These are phyloP conservation scores for Xiphophorus maculatus DNA, from an alignment of 2,113 vertebrate species.

Conservation along the genomic window DNA sequence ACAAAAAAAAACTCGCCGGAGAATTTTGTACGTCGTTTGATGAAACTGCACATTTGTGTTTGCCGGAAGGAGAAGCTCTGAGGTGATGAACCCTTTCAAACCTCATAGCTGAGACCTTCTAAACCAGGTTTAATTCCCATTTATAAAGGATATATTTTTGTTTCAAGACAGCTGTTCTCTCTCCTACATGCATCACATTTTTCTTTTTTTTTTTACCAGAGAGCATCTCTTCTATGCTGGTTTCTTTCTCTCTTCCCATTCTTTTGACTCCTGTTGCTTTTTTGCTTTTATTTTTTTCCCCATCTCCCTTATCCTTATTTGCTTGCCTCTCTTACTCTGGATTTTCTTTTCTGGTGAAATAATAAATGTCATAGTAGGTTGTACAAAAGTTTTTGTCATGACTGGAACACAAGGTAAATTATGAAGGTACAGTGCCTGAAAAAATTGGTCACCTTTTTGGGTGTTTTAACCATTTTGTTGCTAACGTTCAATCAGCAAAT, in stretches of 20 bases:
- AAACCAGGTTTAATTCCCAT: background rate
- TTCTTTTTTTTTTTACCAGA: background rate
- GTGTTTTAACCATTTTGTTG: too few species aligned
- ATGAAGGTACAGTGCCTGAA: too few species aligned
- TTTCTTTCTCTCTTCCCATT: slow-evolving; percentile 38
- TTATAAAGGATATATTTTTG: background rate
- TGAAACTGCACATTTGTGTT: slow-evolving; percentile 25
- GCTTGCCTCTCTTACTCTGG: slow-evolving; percentile 18
- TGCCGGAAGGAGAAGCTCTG: slow-evolving; percentile 33
- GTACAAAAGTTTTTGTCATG: background rate
- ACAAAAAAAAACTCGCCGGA: slow-evolving; percentile 8
- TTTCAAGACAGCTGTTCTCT: background rate
- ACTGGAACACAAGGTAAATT: background rate
- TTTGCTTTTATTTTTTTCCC: slow-evolving; percentile 21
- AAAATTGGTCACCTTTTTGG: too few species aligned
- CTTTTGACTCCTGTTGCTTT: slow-evolving; percentile 24
- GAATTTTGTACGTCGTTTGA: slow-evolving; percentile 32
- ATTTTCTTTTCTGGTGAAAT: background rate
- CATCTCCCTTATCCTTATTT: slow-evolving; percentile 34
- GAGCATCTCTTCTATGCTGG: slow-evolving; percentile 13
- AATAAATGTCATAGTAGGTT: background rate
- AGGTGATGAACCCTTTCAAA: slow-evolving; percentile 56
- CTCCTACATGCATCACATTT: slow-evolving; percentile 3
- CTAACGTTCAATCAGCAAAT: too few species aligned
- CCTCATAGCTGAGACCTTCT: background rate